Percentiles rank a stretch among this genome's conserved stretches.
These are phyloP conservation scores for Leucozona laternaria DNA, from an alignment of 2,888 invertebrate species.

Conservation along the genomic window DNA sequence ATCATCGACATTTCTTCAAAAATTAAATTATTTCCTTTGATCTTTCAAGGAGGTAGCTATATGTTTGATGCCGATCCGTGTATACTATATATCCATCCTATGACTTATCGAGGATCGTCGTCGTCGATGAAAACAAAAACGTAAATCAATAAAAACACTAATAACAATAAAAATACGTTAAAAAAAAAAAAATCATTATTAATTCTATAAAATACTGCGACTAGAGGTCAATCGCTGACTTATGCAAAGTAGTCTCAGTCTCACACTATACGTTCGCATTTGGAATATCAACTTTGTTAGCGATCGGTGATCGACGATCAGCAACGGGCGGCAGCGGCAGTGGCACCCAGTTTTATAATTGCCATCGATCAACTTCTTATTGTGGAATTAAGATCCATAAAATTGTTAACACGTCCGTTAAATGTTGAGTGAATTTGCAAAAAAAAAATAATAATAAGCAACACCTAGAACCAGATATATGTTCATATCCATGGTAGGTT, in stretches of 20 bases:
- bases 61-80: neutral
- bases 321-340: slow-evolving; percentile 31
- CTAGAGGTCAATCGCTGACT: slow-evolving; percentile 51
- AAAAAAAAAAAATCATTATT: slow-evolving; percentile 11
- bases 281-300: slow-evolving; percentile 35
- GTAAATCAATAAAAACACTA: slow-evolving; percentile 30
- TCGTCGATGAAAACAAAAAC: slow-evolving; percentile 38
- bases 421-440: slow-evolving; percentile 71
- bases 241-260: slow-evolving; percentile 46
- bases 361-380: slow-evolving; percentile 73
- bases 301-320: neutral
- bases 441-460: slow-evolving; percentile 39
- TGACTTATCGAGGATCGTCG: slow-evolving; percentile 6
- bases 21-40: slow-evolving; percentile 45
- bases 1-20: slow-evolving; percentile 44
- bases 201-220: slow-evolving; percentile 24
- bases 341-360: slow-evolving; percentile 72
- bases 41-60: slow-evolving; percentile 51
- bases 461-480: slow-evolving; percentile 33
- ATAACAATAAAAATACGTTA: neutral
- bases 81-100: neutral
- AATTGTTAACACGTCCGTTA: slow-evolving; percentile 75
- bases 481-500: neutral
- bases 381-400: slow-evolving; percentile 73
- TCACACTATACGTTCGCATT: slow-evolving; percentile 2